Conservation (phyloP, 2,797 vertebrate species). For the Otus scops region DNA sequence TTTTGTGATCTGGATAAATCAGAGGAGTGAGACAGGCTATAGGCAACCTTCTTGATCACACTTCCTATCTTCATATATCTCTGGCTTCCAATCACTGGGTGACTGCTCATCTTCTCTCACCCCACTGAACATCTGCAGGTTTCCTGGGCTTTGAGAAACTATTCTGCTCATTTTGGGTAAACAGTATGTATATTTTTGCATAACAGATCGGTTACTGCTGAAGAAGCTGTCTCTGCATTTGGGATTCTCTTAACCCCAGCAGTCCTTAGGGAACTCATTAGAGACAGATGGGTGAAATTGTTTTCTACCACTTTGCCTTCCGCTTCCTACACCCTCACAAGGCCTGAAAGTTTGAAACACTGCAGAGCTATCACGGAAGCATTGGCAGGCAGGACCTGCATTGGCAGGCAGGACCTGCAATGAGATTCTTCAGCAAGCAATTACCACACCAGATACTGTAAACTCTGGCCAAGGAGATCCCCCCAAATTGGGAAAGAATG, state of each 20-base stretch:
- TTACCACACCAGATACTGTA: neutral
- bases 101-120: neutral
- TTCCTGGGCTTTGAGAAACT: neutral
- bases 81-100: neutral
- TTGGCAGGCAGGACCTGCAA: neutral
- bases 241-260: neutral
- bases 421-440: neutral
- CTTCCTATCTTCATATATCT: neutral
- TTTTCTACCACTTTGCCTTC: neutral
- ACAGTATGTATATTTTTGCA: neutral
- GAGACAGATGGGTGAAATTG: neutral
- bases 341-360: neutral
- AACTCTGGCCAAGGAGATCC: neutral
- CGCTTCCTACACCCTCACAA: neutral
- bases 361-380: neutral
- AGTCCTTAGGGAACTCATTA: neutral
- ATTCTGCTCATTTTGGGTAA: neutral
- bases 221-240: neutral
- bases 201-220: neutral
- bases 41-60: neutral
- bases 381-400: neutral
- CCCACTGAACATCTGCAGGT: neutral
- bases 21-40: neutral
- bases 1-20: neutral
- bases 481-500: neutral